Base-by-base conservation (phyloP, 2,113 vertebrate species). In the Albula glossodonta region DNA sequence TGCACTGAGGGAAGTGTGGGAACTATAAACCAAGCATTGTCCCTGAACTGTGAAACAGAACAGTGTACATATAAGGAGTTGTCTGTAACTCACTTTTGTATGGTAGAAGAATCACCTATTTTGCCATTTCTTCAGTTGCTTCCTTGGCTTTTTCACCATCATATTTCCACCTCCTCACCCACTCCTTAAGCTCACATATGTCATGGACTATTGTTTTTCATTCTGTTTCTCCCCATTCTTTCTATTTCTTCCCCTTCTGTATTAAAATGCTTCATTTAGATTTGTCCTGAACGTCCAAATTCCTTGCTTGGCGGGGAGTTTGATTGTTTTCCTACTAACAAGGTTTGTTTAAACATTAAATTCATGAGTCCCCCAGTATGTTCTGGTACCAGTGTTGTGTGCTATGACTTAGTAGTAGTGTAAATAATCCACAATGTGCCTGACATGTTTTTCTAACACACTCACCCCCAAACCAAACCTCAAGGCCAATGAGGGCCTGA, bases 241-340 rank as follows among this genome's bases (percentile, higher is more conserved):
- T 52, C 5, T 85, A 82, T 88, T 81, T 87, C 49, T 93, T 90
- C 94, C 80, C 84, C 9, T 87, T 90, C 52, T 88, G 92, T 90
- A 90, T 31, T 8, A 90, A 78, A 89, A 91, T 83, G 93, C 89
- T 93, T 90, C 80, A 86, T 91, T 91, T 94, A 96, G 96, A 94
- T 96, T 94, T 96, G 93, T 87, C 89, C 94, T 87, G 94, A 95
- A 90, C 93, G 88, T 3, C 92, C 91, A 84, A 91, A 92, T 89
- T 86, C 93, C 91, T 91, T 95, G 88, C 96, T 96, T 93, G 94
- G 94, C 91, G 96, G 96, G 80, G 96, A 95, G 90, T 93, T 96
- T 94, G 96, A 96, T 93, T 92, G 95, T 93, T 93, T 97, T 95
- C 91, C 96, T 88, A 87, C 94, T 88, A 93, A 95, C 89, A 94